phyloP scores from a whole-genome alignment of 2,113 vertebrate species.

The Elephas maximus region DNA sequence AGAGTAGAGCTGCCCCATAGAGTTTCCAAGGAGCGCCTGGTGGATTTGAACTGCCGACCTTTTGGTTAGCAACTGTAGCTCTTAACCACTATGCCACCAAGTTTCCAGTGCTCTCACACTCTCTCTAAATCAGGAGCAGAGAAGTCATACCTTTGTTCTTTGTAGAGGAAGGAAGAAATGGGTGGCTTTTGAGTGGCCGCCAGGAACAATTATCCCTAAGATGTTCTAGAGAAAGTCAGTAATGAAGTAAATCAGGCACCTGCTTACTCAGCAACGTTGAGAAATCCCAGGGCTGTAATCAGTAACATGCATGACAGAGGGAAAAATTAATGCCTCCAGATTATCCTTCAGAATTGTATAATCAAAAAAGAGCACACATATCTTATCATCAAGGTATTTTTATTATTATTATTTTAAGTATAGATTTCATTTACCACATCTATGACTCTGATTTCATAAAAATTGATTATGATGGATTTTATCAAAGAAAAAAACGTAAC shows the following conservation, averaged over 20 bases:
- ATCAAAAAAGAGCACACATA: neutral
- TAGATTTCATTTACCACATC: constrained; percentile 12
- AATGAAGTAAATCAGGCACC: constrained; percentile 53
- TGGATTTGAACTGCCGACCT: too few relatives aligned
- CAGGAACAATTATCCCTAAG: constrained; percentile 34
- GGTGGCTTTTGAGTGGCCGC: neutral
- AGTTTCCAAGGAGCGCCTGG: too few relatives aligned
- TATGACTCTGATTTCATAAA: constrained; percentile 7
- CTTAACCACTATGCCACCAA: too few relatives aligned
- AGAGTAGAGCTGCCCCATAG: too few relatives aligned
- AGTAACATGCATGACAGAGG: neutral
- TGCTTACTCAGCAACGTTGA: constrained; percentile 32
- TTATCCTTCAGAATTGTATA: constrained; percentile 13
- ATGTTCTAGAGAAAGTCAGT: constrained; percentile 48
- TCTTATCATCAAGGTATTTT: neutral
- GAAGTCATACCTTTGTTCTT: neutral
- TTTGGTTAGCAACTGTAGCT: too few relatives aligned
- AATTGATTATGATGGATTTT: neutral
- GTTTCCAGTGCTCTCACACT: neutral
- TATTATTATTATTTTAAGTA: neutral
- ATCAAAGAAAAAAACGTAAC: neutral
- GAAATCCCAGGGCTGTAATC: constrained; percentile 34
- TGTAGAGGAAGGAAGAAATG: neutral
- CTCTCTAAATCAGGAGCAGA: neutral
- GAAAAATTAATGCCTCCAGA: constrained; percentile 28